These are phyloP conservation scores for Chorisops tibialis DNA, from an alignment of 2,888 invertebrate genomes.

Conservation along the genomic window DNA sequence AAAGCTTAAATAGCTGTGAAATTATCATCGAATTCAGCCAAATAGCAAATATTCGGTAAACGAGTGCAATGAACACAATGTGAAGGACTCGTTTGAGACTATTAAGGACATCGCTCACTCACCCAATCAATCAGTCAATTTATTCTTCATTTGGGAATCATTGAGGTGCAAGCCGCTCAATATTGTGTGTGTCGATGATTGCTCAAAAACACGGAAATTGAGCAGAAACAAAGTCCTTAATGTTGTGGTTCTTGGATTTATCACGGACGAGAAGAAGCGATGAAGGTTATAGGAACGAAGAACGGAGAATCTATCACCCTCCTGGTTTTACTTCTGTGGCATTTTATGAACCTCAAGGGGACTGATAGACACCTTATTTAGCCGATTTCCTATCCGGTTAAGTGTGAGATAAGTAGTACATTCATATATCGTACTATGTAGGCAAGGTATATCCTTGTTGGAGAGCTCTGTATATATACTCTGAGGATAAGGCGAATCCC, in stretches of 20 bases:
- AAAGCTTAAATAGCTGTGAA: constrained; percentile 14
- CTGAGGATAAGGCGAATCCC: constrained; percentile 19
- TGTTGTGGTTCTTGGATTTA: not conserved
- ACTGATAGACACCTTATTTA: constrained; percentile 19
- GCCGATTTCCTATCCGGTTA: constrained; percentile 18
- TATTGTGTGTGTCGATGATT: constrained; percentile 16
- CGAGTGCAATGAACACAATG: constrained; percentile 3
- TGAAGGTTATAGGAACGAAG: not conserved
- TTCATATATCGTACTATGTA: not conserved
- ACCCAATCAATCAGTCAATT: constrained; percentile 23
- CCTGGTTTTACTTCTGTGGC: not conserved
- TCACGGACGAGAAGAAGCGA: not conserved
- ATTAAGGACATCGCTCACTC: constrained; percentile 12
- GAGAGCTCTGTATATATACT: constrained; percentile 11
- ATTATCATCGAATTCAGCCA: not conserved
- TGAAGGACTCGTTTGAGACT: not conserved
- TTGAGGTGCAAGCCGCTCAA: not conserved
- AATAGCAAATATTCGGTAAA: not conserved
- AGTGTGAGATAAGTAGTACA: constrained; percentile 9
- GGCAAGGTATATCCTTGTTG: not conserved
- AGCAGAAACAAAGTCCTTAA: constrained; percentile 26
- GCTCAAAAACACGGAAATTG: constrained; percentile 27
- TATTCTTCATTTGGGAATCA: constrained; percentile 23
- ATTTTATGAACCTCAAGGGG: constrained; percentile 20
- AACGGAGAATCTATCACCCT: not conserved